Evolutionary conservation across 2,888 invertebrate genomes (phyloP).

Genomic region (Allophyes oxyacanthae): DNA sequence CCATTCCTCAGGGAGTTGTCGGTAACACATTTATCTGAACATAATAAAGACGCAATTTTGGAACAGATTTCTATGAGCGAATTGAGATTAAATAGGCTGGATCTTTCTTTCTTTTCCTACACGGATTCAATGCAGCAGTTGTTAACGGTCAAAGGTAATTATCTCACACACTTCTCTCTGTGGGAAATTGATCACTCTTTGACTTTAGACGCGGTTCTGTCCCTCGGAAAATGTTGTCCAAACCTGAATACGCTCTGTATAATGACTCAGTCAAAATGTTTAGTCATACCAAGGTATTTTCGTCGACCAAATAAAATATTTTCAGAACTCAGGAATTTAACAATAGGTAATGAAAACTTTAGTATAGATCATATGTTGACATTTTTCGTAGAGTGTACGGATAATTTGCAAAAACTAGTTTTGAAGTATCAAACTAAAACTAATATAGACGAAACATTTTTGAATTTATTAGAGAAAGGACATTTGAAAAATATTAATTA

Average conservation of each 20-base stretch:
- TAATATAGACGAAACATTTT: conserved; percentile 75
- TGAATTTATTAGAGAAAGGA: conserved; percentile 75
- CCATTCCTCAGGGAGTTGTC: conserved; percentile 81
- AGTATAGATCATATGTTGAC: conserved; percentile 76
- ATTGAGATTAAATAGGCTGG: conserved; percentile 74
- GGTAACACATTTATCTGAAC: conserved; percentile 81
- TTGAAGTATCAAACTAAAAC: conserved; percentile 83
- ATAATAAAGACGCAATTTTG: conserved; percentile 82
- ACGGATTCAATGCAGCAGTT: conserved; percentile 79
- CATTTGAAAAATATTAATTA: conserved; percentile 73
- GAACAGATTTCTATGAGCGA: conserved; percentile 79
- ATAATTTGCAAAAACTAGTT: conserved; percentile 75
- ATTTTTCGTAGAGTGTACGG: conserved; percentile 80
- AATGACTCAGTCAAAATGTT: conserved; percentile 80
- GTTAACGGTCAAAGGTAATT: conserved; percentile 76
- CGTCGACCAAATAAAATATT: conserved; percentile 75
- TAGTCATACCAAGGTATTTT: conserved; percentile 76
- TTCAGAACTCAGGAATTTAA: conserved; percentile 74
- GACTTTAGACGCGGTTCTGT: conserved; percentile 76
- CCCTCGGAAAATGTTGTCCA: conserved; percentile 80
- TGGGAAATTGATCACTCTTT: conserved; percentile 84
- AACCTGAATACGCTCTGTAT: conserved; percentile 80
- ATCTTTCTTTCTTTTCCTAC: conserved; percentile 84
- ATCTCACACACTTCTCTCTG: conserved; percentile 83
- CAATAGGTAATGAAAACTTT: conserved; percentile 83